Evolutionary conservation across 2,113 vertebrate genomes (phyloP), one percentile per base, ranked within the genome.

Genomic region (Nanorana parkeri): DNA sequence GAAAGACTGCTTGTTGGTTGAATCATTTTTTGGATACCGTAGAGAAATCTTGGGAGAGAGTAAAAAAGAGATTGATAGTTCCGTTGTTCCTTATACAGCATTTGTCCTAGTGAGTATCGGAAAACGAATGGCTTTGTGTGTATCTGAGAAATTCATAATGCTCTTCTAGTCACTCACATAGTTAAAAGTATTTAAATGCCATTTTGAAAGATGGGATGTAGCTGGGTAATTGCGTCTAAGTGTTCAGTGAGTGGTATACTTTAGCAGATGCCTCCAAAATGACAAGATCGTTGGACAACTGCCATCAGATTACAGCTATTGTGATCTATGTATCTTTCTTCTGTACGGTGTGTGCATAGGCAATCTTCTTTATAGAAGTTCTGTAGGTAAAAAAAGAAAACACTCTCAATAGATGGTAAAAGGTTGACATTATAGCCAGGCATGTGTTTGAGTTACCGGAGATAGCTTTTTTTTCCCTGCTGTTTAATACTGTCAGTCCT

Each of bases 21-120:
- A 72, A 65, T 67, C 68, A 75, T 79, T 74, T 80, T n/a, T 72
- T 58, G 60, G 76, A 69, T 32, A 51, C 83, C 83, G 60, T 74
- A 54, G 83, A 84, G 83, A 84, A 84, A 80, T 80, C 83, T 74
- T 5, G 19, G 68, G 61, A 68, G 26, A 55, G 76, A 67, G 51
- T 68, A 29, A 26, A 64, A 60, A 28, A 77, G 61, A 79, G 77
- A 84, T 80, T 65, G 83, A 80, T 74, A 23, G 60, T 19, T 29
- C 21, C 67, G 76, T 72, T 74, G 41, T 61, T 64, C 60, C 66
- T 76, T 47, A 71, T 84, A 66, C 47, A 41, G 61, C 60, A 58
- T 84, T 68, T 78, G 68, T 84, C 83, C 63, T 80, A 60, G 24
- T 23, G 58, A 78, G 20, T 47, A 55, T 81, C 65, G 52, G 66